Conservation (phyloP, 1,140 invertebrate species). For the Drosophila punjabiensis region DNA sequence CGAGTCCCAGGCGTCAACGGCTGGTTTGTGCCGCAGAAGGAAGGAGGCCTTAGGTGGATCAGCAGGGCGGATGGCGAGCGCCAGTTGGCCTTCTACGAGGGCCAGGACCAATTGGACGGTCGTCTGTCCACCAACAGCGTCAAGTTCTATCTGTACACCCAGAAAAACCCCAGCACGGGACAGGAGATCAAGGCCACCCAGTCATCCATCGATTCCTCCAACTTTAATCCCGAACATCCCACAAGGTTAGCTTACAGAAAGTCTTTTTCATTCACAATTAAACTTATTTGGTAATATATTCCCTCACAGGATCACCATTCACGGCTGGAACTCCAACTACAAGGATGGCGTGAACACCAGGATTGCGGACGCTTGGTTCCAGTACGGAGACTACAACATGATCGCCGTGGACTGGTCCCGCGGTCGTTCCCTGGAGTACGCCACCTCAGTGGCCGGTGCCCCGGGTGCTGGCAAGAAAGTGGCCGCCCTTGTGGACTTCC, state of each 20-base stretch:
- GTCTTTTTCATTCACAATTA: background rate
- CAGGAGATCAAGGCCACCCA: constrained; percentile 44
- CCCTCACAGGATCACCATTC: constrained; percentile 64
- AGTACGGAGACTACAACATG: constrained; percentile 85
- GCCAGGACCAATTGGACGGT: constrained; percentile 25
- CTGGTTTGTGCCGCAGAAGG: constrained; percentile 63
- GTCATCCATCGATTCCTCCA: constrained; percentile 52
- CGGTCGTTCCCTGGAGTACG: constrained; percentile 85
- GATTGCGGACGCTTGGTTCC: constrained; percentile 86
- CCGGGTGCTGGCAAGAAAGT: constrained; percentile 73
- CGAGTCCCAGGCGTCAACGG: constrained; percentile 55
- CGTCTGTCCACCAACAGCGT: constrained; percentile 59
- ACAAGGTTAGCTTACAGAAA: constrained; percentile 39
- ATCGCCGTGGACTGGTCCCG: constrained; percentile 89
- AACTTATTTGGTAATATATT: too few relatives aligned
- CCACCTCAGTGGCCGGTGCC: constrained; percentile 81
- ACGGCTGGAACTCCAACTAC: constrained; percentile 78
- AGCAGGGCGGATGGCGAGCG: constrained; percentile 33
- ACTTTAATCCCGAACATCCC: constrained; percentile 55
- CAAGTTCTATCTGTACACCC: constrained; percentile 66
- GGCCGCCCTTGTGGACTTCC: constrained; percentile 86
- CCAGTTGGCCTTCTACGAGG: constrained; percentile 47
- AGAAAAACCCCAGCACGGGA: constrained; percentile 40
- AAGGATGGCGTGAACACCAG: constrained; percentile 66
- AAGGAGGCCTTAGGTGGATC: constrained; percentile 52